Base-by-base conservation (phyloP, 2,888 invertebrate species). In the Tiphia femorata region DNA sequence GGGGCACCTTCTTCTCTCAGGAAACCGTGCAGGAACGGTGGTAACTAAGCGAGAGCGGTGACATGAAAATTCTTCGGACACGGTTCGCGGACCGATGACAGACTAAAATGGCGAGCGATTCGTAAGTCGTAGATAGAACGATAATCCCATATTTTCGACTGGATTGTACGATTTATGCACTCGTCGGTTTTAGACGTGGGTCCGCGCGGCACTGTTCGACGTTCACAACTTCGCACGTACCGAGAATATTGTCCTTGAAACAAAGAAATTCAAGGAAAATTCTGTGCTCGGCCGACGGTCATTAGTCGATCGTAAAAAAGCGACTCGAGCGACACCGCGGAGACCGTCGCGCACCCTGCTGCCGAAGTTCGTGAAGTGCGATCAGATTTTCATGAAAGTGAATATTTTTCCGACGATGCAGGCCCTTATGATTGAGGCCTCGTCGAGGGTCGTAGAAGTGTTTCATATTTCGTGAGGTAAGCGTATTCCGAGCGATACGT, bases 81-180 rank as follows among this genome's bases (percentile, higher is more conserved):
- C 62, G 72, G 57, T 64, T 69, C 50, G 44, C 43, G 43, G 44
- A 38, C 14, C 58, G 64, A 65, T 73, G 75, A 78, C 75, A 70
- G 73, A 72, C 73, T 74, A 78, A 78, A 72, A 78, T 78, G 78
- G 78, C 79, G 78, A 73, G 58, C 48, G 27, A 49, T 56, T 42
- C 21, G 33, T 14, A 25, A 52, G 29, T 48, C 49, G 50, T 41
- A 42, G 50, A 41, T 14, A 52, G 54, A 17, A 56, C 49, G 43
- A 41, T 55, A 62, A 63, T 61, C 72, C 65, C 72, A 70, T 72
- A 58, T 67, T 67, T 58, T 27, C 49, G 25, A n/a, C 49, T 48
- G 53, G 25, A 41, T 35, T 43, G 23, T 12, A 47, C 23, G 17
- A 59, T n/a, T n/a, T n/a, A n/a, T n/a, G n/a, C n/a, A n/a, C n/a